Percentiles rank a stretch among this genome's conserved stretches.
Evolutionary conservation across 2,113 vertebrate species (phyloP).

Genomic region (Spheniscus mendiculus): DNA sequence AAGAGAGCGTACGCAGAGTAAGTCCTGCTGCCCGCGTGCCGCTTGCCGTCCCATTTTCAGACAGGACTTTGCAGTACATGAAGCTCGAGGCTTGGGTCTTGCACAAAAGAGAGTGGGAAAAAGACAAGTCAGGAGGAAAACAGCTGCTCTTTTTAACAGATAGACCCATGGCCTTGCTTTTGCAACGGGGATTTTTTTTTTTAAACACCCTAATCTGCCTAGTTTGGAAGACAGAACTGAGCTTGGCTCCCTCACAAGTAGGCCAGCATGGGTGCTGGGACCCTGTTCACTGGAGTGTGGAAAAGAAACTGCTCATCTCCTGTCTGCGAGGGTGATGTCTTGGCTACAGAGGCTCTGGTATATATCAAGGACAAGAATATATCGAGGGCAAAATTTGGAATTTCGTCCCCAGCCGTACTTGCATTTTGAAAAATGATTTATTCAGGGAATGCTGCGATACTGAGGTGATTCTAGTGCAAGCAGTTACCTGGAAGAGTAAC

Average conservation of each 20-base stretch:
- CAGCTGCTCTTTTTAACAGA: neutral
- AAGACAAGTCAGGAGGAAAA: neutral
- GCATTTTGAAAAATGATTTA: neutral
- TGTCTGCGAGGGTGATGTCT: neutral
- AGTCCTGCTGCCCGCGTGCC: neutral
- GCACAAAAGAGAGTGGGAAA: neutral
- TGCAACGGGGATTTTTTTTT: neutral
- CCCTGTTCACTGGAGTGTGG: neutral
- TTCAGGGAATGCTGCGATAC: neutral
- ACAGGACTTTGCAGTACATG: neutral
- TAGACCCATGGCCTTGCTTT: neutral
- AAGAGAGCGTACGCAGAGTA: rapidly evolving
- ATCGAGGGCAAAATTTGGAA: neutral
- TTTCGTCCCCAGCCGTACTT: neutral
- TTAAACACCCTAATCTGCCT: neutral
- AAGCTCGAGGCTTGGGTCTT: neutral
- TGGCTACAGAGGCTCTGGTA: neutral
- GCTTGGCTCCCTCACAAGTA: neutral
- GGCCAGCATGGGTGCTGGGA: neutral
- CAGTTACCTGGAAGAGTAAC: neutral
- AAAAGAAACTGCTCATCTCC: neutral
- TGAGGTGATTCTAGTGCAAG: neutral
- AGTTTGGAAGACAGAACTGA: neutral
- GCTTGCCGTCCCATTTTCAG: rapidly evolving
- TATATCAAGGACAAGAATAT: neutral